Base-by-base conservation (phyloP, 2,797 vertebrate species). In the Amazona ochrocephala region DNA sequence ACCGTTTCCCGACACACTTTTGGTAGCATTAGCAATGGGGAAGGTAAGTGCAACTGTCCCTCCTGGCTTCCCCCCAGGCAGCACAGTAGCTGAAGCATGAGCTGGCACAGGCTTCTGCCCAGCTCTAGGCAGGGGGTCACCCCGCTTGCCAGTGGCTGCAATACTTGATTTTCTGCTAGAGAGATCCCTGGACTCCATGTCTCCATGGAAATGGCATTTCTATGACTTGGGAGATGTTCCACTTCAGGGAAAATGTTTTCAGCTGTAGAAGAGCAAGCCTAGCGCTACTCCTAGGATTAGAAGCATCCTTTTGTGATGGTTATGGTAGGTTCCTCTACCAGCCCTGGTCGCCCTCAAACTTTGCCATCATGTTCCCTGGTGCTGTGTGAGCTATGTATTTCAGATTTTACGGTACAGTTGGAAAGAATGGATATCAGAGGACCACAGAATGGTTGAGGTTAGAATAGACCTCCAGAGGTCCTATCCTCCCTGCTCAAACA, bases 1-100 rank as follows among this genome's bases (percentile, higher is more conserved):
- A 10, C 20, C 2, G 0, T 58, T 84, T 68, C 60, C 58, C 0
- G 0, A 47, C 67, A 58, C 0, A 0, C 41, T 82, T 26, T 75
- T 0, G 0, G 50, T 73, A 76, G 53, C 2, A 0, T 61, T 50
- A 67, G 37, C 0, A 0, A 51, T 62, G 78, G 80, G 44, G 39
- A 87, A 78, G 74, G 65, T 79, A 70, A 54, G n/a, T 11, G 17
- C 1, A 10, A 27, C 74, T 3, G 0, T 48, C 60, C 47, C 73
- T 53, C 16, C 14, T 1, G 10, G 53, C 58, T 66, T 41, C 30
- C 34, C 47, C 27, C 10, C 60, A 32, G 53, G 62, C 61, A 80
- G 65, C 4, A 1, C 62, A 61, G 58, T 48, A 89, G 70, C 53
- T 78, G 82, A 74, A 78, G 68, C 48, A 24, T 22, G 68, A 89